Evolutionary conservation across 2,797 vertebrate species (phyloP).

Genomic region (Merluccius polli): DNA sequence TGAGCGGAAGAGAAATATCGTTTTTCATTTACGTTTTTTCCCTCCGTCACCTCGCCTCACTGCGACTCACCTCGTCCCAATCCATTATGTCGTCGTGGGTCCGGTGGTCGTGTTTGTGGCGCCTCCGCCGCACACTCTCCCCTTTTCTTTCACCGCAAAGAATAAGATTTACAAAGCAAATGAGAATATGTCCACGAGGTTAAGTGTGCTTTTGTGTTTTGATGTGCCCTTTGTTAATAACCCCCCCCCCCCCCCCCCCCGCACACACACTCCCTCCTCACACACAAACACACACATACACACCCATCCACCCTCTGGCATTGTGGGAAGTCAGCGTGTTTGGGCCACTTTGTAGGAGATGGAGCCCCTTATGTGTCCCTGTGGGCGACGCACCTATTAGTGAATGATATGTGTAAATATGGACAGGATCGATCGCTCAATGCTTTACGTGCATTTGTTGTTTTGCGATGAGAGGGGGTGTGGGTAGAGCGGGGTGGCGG

Average conservation of each 20-base stretch:
- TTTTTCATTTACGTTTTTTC: not conserved
- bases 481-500: not conserved
- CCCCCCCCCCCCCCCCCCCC: not conserved
- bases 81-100: slow-evolving; percentile 1
- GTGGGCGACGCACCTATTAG: slow-evolving; percentile 45
- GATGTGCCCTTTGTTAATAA: slow-evolving; percentile 51
- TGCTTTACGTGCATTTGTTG: slow-evolving; percentile 58
- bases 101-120: slow-evolving; percentile 37
- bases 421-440: slow-evolving; percentile 53
- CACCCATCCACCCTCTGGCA: not conserved
- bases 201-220: slow-evolving; percentile 53
- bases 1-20: too few species aligned
- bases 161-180: slow-evolving; percentile 64
- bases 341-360: slow-evolving; percentile 49
- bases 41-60: not conserved
- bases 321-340: slow-evolving; percentile 56
- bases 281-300: too few species aligned
- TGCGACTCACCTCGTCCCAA: too few species aligned
- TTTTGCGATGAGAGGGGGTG: slow-evolving; percentile 20
- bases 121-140: slow-evolving; percentile 22
- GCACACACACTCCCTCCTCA: not conserved
- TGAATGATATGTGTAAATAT: slow-evolving; percentile 65
- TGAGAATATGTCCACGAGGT: slow-evolving; percentile 49
- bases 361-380: slow-evolving; percentile 36
- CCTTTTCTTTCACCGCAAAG: slow-evolving; percentile 40